phyloP scores from a whole-genome alignment of 2,888 invertebrate genomes.

The Amphipyra berbera region DNA sequence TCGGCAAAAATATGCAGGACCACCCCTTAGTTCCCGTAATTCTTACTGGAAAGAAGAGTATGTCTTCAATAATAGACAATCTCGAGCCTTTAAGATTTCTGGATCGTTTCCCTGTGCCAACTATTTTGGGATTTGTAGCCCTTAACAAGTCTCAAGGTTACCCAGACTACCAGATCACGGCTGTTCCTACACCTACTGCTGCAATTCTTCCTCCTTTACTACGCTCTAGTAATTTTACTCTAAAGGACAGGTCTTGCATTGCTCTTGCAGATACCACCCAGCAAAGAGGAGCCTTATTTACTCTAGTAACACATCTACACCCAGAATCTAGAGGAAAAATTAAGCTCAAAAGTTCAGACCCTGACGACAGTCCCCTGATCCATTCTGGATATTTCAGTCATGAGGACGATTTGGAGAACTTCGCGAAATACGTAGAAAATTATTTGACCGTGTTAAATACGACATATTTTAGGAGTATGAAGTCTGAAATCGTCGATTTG shows the following conservation, averaged over 20 bases:
- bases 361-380: conserved; percentile 65
- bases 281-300: conserved; percentile 50
- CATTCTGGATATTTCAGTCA: conserved; percentile 62
- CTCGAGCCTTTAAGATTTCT: conserved; percentile 58
- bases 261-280: conserved; percentile 56
- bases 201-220: conserved; percentile 60
- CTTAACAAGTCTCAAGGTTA: conserved; percentile 66
- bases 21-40: conserved; percentile 67
- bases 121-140: conserved; percentile 68
- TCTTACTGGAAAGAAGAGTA: conserved; percentile 56
- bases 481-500: conserved; percentile 60
- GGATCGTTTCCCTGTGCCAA: conserved; percentile 65
- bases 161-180: conserved; percentile 73
- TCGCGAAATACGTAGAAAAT: conserved; percentile 63
- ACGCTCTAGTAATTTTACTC: conserved; percentile 60
- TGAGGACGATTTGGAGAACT: conserved; percentile 62
- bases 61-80: conserved; percentile 54
- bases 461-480: conserved; percentile 59
- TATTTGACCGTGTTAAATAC: conserved; percentile 65
- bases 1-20: conserved; percentile 75
- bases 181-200: conserved; percentile 59
- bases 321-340: conserved; percentile 72
- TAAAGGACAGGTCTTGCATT: conserved; percentile 63
- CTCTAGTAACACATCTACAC: conserved; percentile 64
- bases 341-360: conserved; percentile 62